Percentiles rank a stretch among this genome's conserved stretches.
Evolutionary conservation across 2,113 vertebrate species (phyloP).

Genomic region (Elgaria multicarinata): DNA sequence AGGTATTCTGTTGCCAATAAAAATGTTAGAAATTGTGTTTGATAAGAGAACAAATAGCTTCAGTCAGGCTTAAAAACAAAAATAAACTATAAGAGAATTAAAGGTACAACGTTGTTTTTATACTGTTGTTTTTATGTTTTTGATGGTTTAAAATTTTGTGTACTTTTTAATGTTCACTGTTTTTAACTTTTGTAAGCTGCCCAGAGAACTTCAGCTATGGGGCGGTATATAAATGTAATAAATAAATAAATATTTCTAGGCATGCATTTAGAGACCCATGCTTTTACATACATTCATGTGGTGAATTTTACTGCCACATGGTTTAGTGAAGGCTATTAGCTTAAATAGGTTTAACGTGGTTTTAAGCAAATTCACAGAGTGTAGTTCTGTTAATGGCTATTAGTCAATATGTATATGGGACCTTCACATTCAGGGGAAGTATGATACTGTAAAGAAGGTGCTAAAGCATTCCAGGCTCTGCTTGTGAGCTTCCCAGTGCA

Average conservation of each 20-base stretch:
- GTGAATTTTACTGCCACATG: background rate
- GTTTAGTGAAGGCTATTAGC: background rate
- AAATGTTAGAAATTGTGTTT: constrained; percentile 56
- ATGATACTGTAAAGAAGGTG: too few relatives aligned
- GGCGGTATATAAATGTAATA: too few relatives aligned
- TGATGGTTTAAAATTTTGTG: too few relatives aligned
- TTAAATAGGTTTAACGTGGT: background rate
- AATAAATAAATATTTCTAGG: too few relatives aligned
- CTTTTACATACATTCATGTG: background rate
- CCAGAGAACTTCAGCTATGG: too few relatives aligned
- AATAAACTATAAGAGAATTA: background rate
- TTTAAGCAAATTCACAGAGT: background rate
- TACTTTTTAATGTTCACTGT: too few relatives aligned
- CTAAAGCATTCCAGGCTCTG: background rate
- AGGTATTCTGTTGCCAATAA: constrained; percentile 38
- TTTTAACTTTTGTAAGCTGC: too few relatives aligned
- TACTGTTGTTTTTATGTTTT: too few relatives aligned
- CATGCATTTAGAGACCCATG: background rate
- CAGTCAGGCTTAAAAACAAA: background rate
- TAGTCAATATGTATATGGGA: too few relatives aligned
- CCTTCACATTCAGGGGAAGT: too few relatives aligned
- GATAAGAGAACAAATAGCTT: constrained; percentile 35
- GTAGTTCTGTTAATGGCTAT: background rate
- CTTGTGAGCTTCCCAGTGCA: background rate
- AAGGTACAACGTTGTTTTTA: too few relatives aligned